A percentile compares a stretch with the other conserved stretches of the same genome.
phyloP scores from a whole-genome alignment of 1,140 invertebrate species.

The Hypsibius dujardini region DNA sequence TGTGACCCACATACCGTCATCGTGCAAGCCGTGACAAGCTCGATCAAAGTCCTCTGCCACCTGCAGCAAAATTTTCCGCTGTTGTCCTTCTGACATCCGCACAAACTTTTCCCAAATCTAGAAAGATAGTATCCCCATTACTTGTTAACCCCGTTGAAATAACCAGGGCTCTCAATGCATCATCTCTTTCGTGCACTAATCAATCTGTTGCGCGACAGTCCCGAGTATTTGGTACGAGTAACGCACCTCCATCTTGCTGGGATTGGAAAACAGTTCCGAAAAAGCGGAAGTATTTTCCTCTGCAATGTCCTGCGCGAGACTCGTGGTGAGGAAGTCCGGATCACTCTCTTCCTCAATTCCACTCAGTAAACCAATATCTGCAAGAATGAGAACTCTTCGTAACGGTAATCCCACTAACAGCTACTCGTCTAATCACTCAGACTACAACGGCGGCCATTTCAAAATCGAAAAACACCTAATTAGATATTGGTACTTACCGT shows the following conservation, averaged over 20 bases:
- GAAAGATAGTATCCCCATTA: too few species aligned
- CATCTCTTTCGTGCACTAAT: background rate
- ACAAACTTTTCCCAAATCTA: slow-evolving; percentile 7
- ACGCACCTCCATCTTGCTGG: background rate
- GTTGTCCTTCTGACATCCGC: background rate
- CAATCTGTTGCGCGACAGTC: too few species aligned
- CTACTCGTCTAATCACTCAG: too few species aligned
- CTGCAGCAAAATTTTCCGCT: background rate
- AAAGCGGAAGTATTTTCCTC: background rate
- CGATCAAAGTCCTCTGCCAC: background rate
- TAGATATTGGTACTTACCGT: too few species aligned
- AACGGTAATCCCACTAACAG: too few species aligned
- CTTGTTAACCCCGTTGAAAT: too few species aligned
- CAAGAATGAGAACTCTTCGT: background rate
- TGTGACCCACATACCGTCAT: background rate
- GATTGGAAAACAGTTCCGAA: background rate
- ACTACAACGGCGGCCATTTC: too few species aligned
- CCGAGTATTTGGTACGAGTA: too few species aligned
- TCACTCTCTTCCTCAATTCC: slow-evolving; percentile 7
- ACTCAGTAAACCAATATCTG: background rate
- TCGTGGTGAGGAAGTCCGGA: background rate
- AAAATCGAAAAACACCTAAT: too few species aligned
- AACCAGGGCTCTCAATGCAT: too few species aligned
- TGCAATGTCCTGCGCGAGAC: slow-evolving; percentile 8
- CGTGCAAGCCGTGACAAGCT: background rate